These are phyloP conservation scores for Bagarius yarrelli DNA, from an alignment of 2,113 vertebrate genomes.

Conservation along the genomic window DNA sequence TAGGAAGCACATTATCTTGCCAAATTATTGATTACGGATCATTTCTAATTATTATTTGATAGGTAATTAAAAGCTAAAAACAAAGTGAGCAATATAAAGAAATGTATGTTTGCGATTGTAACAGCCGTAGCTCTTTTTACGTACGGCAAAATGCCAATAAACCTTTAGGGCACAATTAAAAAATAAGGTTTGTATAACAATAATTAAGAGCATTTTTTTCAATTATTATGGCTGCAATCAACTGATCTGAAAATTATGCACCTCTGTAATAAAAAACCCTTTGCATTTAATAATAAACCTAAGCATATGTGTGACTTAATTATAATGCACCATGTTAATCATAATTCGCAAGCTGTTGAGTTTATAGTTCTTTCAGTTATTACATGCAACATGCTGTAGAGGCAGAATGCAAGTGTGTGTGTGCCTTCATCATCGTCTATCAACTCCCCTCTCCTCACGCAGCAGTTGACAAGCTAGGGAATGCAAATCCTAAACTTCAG, in stretches of 20 bases:
- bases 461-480: conserved; percentile 55
- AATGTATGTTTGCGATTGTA: background rate
- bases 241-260: background rate
- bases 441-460: conserved; percentile 50
- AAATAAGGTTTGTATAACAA: background rate
- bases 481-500: conserved; percentile 43
- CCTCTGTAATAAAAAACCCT: background rate
- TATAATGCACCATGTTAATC: background rate
- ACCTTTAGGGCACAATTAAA: background rate
- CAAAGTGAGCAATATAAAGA: background rate
- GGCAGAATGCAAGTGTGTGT: background rate
- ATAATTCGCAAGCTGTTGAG: background rate
- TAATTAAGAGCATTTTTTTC: background rate
- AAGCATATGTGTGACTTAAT: background rate
- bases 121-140: background rate
- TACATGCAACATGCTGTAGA: background rate
- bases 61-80: background rate
- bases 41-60: background rate
- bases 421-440: conserved; percentile 44
- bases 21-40: background rate
- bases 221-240: background rate
- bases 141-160: background rate
- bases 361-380: background rate
- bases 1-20: background rate
- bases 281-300: background rate